phyloP scores from a whole-genome alignment of 2,797 vertebrate genomes.

The Megalops cyprinoides region DNA sequence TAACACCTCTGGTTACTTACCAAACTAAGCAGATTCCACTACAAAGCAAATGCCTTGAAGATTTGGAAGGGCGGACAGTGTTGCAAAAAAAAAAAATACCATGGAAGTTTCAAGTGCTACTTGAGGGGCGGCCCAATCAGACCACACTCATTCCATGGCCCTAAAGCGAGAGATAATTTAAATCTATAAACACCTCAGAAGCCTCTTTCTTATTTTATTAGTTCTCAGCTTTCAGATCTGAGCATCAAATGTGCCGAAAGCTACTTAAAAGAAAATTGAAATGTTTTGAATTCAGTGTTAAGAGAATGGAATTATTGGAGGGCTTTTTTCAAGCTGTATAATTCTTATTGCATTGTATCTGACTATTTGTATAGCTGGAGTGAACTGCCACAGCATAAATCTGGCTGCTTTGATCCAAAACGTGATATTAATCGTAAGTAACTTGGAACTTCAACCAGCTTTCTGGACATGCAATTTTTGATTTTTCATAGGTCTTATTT shows the following conservation, averaged over 20 bases:
- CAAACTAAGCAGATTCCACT: constrained; percentile 82
- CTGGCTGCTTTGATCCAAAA: constrained; percentile 18
- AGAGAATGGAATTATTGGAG: constrained; percentile 80
- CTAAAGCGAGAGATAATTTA: constrained; percentile 79
- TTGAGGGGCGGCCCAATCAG: constrained; percentile 78
- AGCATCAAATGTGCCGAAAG: constrained; percentile 85
- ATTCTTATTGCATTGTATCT: constrained; percentile 71
- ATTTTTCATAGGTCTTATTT: neutral
- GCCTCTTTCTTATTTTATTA: constrained; percentile 81
- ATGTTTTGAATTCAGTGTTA: constrained; percentile 73
- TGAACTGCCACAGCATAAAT: constrained; percentile 48
- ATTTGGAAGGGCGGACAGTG: constrained; percentile 56
- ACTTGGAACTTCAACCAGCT: neutral
- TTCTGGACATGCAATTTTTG: neutral
- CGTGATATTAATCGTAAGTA: constrained; percentile 2
- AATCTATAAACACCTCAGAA: constrained; percentile 86
- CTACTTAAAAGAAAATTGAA: constrained; percentile 81
- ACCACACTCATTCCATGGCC: constrained; percentile 80
- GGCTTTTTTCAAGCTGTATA: constrained; percentile 69
- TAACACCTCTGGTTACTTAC: constrained; percentile 83
- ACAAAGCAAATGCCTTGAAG: constrained; percentile 77
- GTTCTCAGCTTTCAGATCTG: constrained; percentile 66
- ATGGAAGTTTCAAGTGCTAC: constrained; percentile 80
- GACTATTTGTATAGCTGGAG: constrained; percentile 82
- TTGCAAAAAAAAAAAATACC: constrained; percentile 65